Conservation (phyloP, 2,888 invertebrate species). For the Diabrotica balteata region DNA sequence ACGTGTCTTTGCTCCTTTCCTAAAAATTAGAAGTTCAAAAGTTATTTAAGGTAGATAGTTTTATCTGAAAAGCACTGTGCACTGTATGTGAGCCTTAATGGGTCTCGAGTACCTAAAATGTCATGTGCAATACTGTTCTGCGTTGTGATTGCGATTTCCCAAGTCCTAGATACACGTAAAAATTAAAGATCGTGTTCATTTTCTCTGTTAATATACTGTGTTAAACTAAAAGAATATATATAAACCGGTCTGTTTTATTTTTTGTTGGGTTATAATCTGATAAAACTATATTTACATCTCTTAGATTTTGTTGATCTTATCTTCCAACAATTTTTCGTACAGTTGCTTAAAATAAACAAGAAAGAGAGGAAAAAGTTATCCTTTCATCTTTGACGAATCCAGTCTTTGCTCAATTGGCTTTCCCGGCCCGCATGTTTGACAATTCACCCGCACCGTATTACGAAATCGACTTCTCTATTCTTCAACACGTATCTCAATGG, state of each 20-base stretch:
- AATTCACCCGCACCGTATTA: conserved; percentile 42
- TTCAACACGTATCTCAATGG: conserved; percentile 40
- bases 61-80: too few relatives aligned
- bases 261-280: not conserved
- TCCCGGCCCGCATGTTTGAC: conserved; percentile 45
- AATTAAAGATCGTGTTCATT: too few relatives aligned
- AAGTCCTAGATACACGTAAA: too few relatives aligned
- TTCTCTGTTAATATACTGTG: too few relatives aligned
- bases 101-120: too few relatives aligned
- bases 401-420: conserved; percentile 36
- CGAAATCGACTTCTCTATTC: conserved; percentile 45
- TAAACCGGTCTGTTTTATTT: conserved; percentile 3
- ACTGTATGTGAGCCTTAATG: too few relatives aligned
- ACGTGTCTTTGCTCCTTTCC: too few relatives aligned
- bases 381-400: conserved; percentile 8
- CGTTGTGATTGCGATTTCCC: too few relatives aligned
- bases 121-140: too few relatives aligned
- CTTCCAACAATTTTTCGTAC: not conserved
- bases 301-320: not conserved
- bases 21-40: too few relatives aligned
- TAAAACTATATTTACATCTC: not conserved
- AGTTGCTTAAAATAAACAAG: conserved; percentile 2
- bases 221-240: not conserved
- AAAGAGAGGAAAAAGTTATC: conserved; percentile 3
- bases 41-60: too few relatives aligned